Evolutionary conservation across 2,888 invertebrate genomes (phyloP).

Genomic region (Limnephilus auricula): DNA sequence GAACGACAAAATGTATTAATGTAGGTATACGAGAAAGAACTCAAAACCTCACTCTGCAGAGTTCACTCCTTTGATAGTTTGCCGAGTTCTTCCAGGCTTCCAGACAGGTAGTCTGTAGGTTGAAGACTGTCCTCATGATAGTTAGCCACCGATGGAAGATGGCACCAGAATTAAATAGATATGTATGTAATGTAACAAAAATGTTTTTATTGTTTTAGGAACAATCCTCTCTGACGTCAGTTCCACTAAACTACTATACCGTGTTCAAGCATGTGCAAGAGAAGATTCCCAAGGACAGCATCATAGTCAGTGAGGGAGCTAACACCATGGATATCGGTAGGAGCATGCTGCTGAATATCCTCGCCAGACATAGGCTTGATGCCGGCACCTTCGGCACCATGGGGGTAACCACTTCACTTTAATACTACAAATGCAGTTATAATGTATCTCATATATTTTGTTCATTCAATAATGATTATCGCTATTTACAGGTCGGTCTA

Average conservation of each 20-base stretch:
- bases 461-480: neutral
- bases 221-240: conserved; percentile 80
- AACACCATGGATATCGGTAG: conserved; percentile 99
- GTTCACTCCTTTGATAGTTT: neutral
- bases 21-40: too few species aligned
- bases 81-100: neutral
- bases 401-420: conserved; percentile 82
- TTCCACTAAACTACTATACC: conserved; percentile 95
- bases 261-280: conserved; percentile 91
- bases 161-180: neutral
- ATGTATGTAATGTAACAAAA: neutral
- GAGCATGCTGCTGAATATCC: conserved; percentile 88
- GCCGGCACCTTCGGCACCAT: conserved; percentile 98
- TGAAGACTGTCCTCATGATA: neutral
- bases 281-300: conserved; percentile 86
- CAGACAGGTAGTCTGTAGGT: neutral
- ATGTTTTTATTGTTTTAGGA: conserved; percentile 70
- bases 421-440: neutral
- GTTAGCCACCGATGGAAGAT: neutral
- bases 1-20: too few species aligned
- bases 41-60: too few species aligned
- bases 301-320: conserved; percentile 97
- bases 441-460: neutral
- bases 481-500: conserved; percentile 82
- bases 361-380: conserved; percentile 92